A percentile compares a stretch with the other conserved stretches of the same genome.
Evolutionary conservation across 2,113 vertebrate genomes (phyloP).

Genomic region (Craseonycteris thonglongyai): DNA sequence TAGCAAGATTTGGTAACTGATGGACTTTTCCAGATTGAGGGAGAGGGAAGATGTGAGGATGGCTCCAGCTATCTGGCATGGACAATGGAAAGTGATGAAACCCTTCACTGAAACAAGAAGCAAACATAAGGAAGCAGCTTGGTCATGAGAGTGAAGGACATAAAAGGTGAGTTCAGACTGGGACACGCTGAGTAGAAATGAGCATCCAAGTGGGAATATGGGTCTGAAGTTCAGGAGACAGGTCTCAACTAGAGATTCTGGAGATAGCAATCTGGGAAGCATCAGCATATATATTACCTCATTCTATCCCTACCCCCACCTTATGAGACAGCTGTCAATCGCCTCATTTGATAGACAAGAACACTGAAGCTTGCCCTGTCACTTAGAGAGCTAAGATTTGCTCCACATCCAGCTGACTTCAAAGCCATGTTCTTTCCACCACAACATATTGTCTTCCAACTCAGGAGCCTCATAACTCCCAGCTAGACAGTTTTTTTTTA

Average conservation of each 20-base stretch:
- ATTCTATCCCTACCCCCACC: neutral
- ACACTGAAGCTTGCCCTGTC: neutral
- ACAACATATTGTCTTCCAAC: neutral
- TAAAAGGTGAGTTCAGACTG: neutral
- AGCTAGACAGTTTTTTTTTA: neutral
- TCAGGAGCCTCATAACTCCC: neutral
- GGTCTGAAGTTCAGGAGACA: neutral
- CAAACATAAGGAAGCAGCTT: neutral
- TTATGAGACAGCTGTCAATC: neutral
- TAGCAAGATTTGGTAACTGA: neutral
- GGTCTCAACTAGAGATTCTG: neutral
- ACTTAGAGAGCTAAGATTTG: neutral
- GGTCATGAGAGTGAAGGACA: neutral
- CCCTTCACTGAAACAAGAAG: neutral
- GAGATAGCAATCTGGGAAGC: neutral
- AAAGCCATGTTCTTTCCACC: neutral
- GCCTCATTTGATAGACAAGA: neutral
- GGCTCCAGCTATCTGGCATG: neutral
- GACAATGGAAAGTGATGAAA: neutral
- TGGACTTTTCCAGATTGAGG: neutral
- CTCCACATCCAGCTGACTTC: neutral
- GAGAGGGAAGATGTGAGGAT: neutral
- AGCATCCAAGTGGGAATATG: neutral
- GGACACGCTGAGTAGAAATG: neutral
- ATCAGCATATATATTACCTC: neutral